phyloP scores from a whole-genome alignment of 2,113 vertebrate genomes.

The Phaetusa simplex region DNA sequence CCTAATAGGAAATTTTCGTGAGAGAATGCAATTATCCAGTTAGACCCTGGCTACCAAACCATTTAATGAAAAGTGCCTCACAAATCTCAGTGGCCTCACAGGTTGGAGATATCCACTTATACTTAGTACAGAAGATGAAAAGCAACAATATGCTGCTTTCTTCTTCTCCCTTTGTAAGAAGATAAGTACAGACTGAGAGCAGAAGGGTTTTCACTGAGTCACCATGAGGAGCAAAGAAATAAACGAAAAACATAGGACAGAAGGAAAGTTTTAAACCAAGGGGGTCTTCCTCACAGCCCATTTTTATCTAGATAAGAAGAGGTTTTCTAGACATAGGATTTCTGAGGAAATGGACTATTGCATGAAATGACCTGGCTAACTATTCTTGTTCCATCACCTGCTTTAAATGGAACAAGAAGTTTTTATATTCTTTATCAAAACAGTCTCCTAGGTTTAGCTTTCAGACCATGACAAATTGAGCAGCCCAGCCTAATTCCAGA shows the following conservation, averaged over 20 bases:
- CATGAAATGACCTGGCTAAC: background rate
- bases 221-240: background rate
- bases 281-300: background rate
- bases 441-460: background rate
- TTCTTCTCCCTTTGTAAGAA: background rate
- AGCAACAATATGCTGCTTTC: background rate
- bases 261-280: background rate
- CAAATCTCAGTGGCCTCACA: background rate
- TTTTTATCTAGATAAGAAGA: background rate
- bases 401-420: background rate
- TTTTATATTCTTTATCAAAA: background rate
- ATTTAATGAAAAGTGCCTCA: background rate
- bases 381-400: background rate
- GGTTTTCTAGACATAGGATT: background rate
- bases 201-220: background rate
- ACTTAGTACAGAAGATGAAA: background rate
- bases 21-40: background rate
- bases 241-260: background rate
- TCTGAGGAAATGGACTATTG: background rate
- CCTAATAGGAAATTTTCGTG: background rate
- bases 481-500: background rate
- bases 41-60: background rate
- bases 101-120: background rate
- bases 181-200: background rate
- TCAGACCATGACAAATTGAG: background rate